Evolutionary conservation across 1,140 invertebrate species (phyloP), one percentile per base, ranked within the genome.

Genomic region (Pantala flavescens): DNA sequence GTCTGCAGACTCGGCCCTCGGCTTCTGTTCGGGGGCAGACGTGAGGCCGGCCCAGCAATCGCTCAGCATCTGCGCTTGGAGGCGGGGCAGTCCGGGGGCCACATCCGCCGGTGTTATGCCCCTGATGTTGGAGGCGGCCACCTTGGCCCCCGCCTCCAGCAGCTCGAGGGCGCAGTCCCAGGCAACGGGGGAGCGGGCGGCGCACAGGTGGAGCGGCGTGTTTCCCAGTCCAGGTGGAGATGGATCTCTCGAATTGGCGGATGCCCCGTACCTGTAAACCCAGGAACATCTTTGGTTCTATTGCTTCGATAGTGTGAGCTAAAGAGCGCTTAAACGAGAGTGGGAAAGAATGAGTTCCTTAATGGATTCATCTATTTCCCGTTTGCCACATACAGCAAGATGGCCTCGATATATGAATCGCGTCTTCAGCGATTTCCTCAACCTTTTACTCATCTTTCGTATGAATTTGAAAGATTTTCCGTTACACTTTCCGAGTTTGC

Each of bases 151-250:
- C 73, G 82, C 81, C 78, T 86, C 84, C 74, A 88, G 77, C 73
- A 89, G 80, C 75, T 85, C 80, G 21, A 84, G 80, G 23, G 86
- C 83, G 75, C 85, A 85, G 70, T 86, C 83, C 82, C 83, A 83
- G 23, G 84, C 84, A 23, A 86, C 83, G 70, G 81, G 82, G 16
- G 71, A 24, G 3, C 36, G 14, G 3, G 49, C 49, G 49, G 49
- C 49, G 43, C 84, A 85, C 42, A 88, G 77, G 78, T 88, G 87
- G 0, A 88, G 81, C 0, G 87, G 86, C 7, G 87, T 87, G 78
- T 85, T 86, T 19, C 87, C 87, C 43, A 84, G 78, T 9, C 77
- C 76, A 12, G 49, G 49, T 5, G n/a, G 49, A 5, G 49, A 63
- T 7, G 49, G 49, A 76, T 89, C 87, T 76, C 84, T 79, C 11